Percentiles rank a stretch among this genome's conserved stretches.
Evolutionary conservation across 2,888 invertebrate genomes (phyloP).

Genomic region (Strigamia transsilvanica): DNA sequence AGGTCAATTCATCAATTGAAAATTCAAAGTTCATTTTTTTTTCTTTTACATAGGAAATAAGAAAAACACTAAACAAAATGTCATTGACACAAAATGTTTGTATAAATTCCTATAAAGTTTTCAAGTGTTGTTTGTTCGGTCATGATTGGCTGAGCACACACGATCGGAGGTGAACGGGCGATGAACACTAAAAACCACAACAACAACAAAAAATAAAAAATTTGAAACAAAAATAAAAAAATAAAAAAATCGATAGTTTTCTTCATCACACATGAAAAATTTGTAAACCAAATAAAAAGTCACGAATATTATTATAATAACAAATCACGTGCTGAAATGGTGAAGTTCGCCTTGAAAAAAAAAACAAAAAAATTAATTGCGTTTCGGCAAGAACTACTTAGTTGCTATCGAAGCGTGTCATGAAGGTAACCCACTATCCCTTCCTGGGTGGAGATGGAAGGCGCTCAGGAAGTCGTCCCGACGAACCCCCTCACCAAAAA

Average conservation of each 20-base stretch:
- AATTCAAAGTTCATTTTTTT: too few relatives aligned
- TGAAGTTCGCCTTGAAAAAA: constrained; percentile 1
- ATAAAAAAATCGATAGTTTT: too few relatives aligned
- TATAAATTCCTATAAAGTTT: constrained; percentile 6
- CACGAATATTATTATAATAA: too few relatives aligned
- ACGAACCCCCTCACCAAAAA: background rate
- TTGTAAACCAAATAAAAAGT: too few relatives aligned
- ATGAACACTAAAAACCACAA: background rate
- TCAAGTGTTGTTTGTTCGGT: constrained; percentile 34
- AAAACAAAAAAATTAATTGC: constrained; percentile 1
- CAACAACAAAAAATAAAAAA: background rate
- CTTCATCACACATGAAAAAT: too few relatives aligned
- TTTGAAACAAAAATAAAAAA: too few relatives aligned
- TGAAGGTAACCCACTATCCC: constrained; percentile 21
- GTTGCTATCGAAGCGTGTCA: constrained; percentile 30
- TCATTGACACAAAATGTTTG: constrained; percentile 1
- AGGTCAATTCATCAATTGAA: too few relatives aligned
- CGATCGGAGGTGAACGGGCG: constrained; percentile 16
- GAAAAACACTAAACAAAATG: background rate
- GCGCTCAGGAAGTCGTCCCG: constrained; percentile 5
- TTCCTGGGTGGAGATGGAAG: constrained; percentile 30
- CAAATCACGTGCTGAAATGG: background rate
- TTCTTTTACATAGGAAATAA: background rate
- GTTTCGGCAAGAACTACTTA: background rate
- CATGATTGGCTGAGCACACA: constrained; percentile 5